Evolutionary conservation across 2,888 invertebrate species (phyloP).

Genomic region (Gortyna flavago): DNA sequence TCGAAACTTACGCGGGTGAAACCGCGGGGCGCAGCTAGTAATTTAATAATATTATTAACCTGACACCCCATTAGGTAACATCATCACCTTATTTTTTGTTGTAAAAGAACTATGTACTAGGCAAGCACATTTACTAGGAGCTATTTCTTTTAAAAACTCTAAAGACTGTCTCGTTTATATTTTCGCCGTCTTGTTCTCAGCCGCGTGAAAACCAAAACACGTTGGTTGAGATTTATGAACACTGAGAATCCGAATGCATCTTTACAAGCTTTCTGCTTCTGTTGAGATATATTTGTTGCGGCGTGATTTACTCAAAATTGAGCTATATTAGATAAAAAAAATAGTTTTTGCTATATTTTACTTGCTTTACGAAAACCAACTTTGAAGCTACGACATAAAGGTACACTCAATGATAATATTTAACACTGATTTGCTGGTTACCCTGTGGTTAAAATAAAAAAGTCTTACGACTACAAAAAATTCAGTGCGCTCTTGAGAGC

Average conservation of each 20-base stretch:
- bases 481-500: not conserved
- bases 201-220: slow-evolving; percentile 27
- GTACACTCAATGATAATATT: too few relatives aligned
- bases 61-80: not conserved
- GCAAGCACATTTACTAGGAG: slow-evolving; percentile 5
- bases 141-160: slow-evolving; percentile 28
- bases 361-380: not conserved
- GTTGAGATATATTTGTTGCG: not conserved
- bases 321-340: not conserved
- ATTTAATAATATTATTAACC: not conserved
- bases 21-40: too few relatives aligned
- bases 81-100: not conserved
- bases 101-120: slow-evolving; percentile 2
- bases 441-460: not conserved
- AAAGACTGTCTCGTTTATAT: slow-evolving; percentile 42
- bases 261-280: slow-evolving; percentile 10
- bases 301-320: not conserved
- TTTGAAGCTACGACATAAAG: not conserved
- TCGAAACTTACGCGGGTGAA: too few relatives aligned
- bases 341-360: too few relatives aligned
- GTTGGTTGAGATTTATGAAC: slow-evolving; percentile 47
- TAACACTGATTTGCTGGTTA: not conserved
- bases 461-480: not conserved
- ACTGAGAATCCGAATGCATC: slow-evolving; percentile 9
- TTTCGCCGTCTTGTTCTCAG: slow-evolving; percentile 16